Percentiles rank a stretch among this genome's conserved stretches.
Conservation (phyloP, 2,113 vertebrate genomes). For the Paramormyrops kingsleyae region DNA sequence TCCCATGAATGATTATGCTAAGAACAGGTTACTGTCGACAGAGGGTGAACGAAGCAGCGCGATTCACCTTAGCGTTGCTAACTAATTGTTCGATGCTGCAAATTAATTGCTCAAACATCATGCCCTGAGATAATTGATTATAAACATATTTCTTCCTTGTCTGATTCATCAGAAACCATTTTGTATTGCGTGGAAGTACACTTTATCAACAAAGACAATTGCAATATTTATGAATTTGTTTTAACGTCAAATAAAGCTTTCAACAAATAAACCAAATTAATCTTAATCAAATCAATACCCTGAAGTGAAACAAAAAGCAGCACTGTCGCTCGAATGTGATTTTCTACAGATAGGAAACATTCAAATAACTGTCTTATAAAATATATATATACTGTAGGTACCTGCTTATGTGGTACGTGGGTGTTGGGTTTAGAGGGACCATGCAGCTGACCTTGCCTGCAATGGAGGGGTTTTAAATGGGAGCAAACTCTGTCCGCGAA, state of each 20-base stretch:
- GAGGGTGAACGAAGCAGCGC: background rate
- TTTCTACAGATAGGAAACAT: background rate
- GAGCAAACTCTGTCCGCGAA: slow-evolving; percentile 1
- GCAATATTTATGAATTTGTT: background rate
- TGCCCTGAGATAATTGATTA: background rate
- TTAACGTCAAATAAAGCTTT: background rate
- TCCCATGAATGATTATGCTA: background rate
- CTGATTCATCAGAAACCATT: background rate
- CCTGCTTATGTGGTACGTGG: background rate
- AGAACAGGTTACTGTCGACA: background rate
- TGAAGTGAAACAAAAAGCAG: background rate
- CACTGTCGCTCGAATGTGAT: background rate
- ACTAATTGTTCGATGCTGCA: background rate
- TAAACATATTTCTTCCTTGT: background rate
- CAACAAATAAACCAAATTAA: background rate
- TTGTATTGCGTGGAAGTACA: background rate
- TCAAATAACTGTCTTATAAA: background rate
- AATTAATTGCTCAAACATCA: slow-evolving; percentile 3
- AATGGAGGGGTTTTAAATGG: background rate
- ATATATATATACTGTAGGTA: background rate
- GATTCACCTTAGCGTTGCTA: background rate
- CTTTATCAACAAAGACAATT: background rate
- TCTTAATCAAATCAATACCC: background rate
- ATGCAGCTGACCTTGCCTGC: background rate
- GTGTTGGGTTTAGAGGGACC: background rate